Conservation (phyloP, 2,113 vertebrate genomes). For the Atherinomorus stipes region DNA sequence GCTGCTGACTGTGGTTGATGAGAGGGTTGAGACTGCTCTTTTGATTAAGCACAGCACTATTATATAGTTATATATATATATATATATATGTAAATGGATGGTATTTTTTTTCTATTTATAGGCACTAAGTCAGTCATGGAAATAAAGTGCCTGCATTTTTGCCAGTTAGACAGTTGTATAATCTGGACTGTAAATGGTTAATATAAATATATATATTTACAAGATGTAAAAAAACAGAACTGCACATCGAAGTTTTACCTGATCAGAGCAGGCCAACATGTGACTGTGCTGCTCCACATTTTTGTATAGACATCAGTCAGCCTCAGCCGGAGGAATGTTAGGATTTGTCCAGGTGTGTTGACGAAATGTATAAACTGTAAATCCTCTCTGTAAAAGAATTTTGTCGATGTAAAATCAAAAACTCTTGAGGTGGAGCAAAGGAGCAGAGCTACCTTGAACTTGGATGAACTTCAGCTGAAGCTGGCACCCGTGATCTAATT, state of each 20-base stretch:
- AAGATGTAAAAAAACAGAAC: slow-evolving; percentile 47
- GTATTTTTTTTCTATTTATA: slow-evolving; percentile 71
- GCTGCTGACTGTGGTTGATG: slow-evolving; percentile 61
- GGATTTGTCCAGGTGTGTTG: slow-evolving; percentile 45
- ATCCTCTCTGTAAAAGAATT: slow-evolving; percentile 44
- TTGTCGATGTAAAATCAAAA: slow-evolving; percentile 49
- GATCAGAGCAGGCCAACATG: slow-evolving; percentile 24
- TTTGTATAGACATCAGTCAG: slow-evolving; percentile 64
- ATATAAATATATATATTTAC: slow-evolving; percentile 76
- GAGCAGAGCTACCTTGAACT: slow-evolving; percentile 2
- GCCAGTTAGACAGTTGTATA: slow-evolving; percentile 62
- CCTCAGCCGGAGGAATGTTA: slow-evolving; percentile 55
- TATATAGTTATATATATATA: slow-evolving; percentile 64
- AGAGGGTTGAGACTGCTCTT: slow-evolving; percentile 45
- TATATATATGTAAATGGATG: slow-evolving; percentile 53
- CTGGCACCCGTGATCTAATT: slow-evolving; percentile 34
- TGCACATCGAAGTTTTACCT: slow-evolving; percentile 57
- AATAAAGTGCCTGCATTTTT: slow-evolving; percentile 76
- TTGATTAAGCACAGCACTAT: slow-evolving; percentile 61
- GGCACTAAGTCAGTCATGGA: slow-evolving; percentile 53
- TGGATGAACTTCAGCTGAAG: slow-evolving; percentile 27
- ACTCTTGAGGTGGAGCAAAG: background rate
- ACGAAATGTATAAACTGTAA: slow-evolving; percentile 66
- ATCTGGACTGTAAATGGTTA: slow-evolving; percentile 76
- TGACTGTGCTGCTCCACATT: slow-evolving; percentile 46